These are phyloP conservation scores for Leucophenga varia DNA, from an alignment of 1,140 invertebrate genomes.

Conservation along the genomic window DNA sequence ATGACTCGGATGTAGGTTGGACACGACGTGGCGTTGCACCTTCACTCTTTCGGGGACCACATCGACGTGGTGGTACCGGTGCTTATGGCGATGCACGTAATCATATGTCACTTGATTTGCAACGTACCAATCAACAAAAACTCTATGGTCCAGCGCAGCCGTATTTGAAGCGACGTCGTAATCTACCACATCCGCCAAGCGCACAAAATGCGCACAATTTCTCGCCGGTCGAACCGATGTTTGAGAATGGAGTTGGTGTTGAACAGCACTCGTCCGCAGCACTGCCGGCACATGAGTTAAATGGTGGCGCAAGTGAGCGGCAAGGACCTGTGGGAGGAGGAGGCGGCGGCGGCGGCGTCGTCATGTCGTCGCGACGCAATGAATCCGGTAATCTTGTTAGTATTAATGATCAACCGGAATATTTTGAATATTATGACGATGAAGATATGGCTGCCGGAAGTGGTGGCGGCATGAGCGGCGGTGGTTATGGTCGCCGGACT, in stretches of 20 bases:
- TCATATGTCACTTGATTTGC: constrained; percentile 49
- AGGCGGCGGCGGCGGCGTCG: constrained; percentile 2
- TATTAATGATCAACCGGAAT: constrained; percentile 55
- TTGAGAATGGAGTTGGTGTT: constrained; percentile 3
- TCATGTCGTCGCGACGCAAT: constrained; percentile 14
- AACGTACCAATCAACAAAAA: constrained; percentile 49
- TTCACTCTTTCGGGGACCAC: constrained; percentile 36
- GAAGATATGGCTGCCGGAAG: constrained; percentile 19
- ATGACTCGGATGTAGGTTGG: constrained; percentile 58
- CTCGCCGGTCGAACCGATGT: constrained; percentile 44
- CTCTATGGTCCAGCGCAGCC: constrained; percentile 44
- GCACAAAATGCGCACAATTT: constrained; percentile 53
- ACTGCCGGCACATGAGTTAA: constrained; percentile 14
- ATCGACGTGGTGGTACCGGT: constrained; percentile 22
- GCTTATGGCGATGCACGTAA: constrained; percentile 28
- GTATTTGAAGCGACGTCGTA: constrained; percentile 42
- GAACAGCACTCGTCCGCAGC: constrained; percentile 14
- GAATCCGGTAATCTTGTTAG: constrained; percentile 42
- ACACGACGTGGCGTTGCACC: constrained; percentile 47
- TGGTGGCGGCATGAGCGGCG: constrained; percentile 12
- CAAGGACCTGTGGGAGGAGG: constrained; percentile 13
- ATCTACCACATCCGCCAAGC: constrained; percentile 51
- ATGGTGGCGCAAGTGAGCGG: constrained; percentile 12
- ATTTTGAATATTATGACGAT: constrained; percentile 53
- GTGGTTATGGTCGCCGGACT: constrained; percentile 21